Evolutionary conservation across 2,797 vertebrate genomes (phyloP), one percentile per base, ranked within the genome.

Genomic region (Hybognathus amarus): DNA sequence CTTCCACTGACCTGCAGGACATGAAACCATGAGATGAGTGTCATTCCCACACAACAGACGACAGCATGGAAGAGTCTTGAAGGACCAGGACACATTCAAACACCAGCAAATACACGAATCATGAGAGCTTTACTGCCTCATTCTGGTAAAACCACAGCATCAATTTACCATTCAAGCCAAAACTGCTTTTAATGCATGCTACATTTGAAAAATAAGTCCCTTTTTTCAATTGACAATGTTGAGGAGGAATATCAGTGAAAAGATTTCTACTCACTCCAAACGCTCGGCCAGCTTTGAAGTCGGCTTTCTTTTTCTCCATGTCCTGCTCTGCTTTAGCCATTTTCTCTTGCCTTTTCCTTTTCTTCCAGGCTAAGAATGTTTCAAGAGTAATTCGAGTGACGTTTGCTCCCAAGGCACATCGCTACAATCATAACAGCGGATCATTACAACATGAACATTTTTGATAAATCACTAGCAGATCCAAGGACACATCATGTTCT

Each of bases 321-420:
- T 99, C 97, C 91, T 97, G 95, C n/a, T 93, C 94, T 18, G 95
- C 95, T 91, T 95, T 98, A 79, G 94, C 93, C 20, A 97, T 95
- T 92, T 97, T 98, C 87, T 99, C 98, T 96, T 98, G 96, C 95
- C 97, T 95, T 95, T 99, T 99, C 91, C 97, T 96, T 93, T 97
- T 99, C 90, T 99, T 99, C 98, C 98, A 99, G 2, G 97, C 95
- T 91, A 99, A 95, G 91, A 99, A 99, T 79, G 97, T 98, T 89
- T 99, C 98, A 94, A 99, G 92, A 47, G 98, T 99, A 92, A 99
- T 98, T 90, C 97, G 97, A 76, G 97, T 98, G 89, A 99, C 98
- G 22, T 97, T 96, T 90, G 90, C 42, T 85, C 98, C 98, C 86
- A 99, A 93, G 86, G 97, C 97, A 69, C 96, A 91, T 83, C 98